Evolutionary conservation across 1,140 invertebrate species (phyloP).

Genomic region (Lasaia peninsularis): DNA sequence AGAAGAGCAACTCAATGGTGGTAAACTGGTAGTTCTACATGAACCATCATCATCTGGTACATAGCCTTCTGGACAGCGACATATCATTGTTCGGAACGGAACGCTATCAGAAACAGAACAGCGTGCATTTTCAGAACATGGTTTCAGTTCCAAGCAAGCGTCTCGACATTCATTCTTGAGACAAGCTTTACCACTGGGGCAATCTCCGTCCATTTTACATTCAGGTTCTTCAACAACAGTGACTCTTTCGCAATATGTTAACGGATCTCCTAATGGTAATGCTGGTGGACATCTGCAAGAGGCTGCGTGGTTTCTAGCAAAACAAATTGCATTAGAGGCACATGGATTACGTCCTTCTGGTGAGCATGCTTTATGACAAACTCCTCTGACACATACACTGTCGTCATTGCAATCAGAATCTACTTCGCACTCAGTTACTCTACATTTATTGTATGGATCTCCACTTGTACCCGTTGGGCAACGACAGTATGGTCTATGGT

Average conservation of each 20-base stretch:
- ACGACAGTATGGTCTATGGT: conserved; percentile 86
- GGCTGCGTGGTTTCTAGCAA: conserved; percentile 85
- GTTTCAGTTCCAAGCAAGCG: conserved; percentile 85
- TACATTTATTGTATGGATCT: conserved; percentile 87
- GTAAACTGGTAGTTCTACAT: conserved; percentile 84
- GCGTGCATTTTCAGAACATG: conserved; percentile 83
- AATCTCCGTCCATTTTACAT: conserved; percentile 88
- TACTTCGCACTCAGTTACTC: conserved; percentile 87
- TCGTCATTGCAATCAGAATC: conserved; percentile 86
- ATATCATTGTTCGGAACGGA: conserved; percentile 90
- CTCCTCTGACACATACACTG: conserved; percentile 82
- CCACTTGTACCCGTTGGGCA: conserved; percentile 85
- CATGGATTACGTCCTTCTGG: conserved; percentile 81
- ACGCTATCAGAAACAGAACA: conserved; percentile 89
- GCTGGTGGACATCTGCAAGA: conserved; percentile 87
- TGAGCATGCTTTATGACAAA: conserved; percentile 87
- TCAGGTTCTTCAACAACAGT: conserved; percentile 79
- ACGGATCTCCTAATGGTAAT: conserved; percentile 86
- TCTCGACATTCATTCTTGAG: conserved; percentile 88
- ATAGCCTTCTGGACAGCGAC: conserved; percentile 89
- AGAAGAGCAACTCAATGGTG: conserved; percentile 84
- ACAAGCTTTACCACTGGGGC: conserved; percentile 88
- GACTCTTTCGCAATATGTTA: conserved; percentile 84
- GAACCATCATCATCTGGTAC: conserved; percentile 86
- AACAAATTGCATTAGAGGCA: conserved; percentile 88